These are phyloP conservation scores for Podarcis muralis DNA, from an alignment of 2,113 vertebrate species.

Conservation along the genomic window DNA sequence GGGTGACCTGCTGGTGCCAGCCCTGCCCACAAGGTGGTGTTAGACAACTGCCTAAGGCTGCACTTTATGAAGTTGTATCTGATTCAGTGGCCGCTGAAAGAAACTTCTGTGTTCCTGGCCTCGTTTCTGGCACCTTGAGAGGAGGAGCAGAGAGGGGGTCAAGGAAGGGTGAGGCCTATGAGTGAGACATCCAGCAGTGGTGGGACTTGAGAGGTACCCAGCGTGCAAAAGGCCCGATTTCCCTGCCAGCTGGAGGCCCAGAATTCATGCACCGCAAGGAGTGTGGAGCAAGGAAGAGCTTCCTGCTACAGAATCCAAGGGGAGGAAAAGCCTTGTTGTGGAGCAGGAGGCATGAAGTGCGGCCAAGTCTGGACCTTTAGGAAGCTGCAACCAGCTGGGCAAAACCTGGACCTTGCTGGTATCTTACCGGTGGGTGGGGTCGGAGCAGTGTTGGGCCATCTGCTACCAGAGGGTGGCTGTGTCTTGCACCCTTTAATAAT, in stretches of 20 bases:
- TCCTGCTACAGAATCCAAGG: no score
- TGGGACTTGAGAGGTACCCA: not conserved
- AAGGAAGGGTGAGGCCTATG: no score
- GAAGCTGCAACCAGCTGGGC: not conserved
- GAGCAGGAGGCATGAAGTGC: not conserved
- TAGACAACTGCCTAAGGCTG: not conserved
- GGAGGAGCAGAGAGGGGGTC: not conserved
- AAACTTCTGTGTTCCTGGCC: not conserved
- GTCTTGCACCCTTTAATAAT: not conserved
- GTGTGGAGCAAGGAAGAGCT: not conserved
- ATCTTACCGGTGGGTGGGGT: not conserved
- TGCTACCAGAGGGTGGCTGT: not conserved
- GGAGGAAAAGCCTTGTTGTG: not conserved
- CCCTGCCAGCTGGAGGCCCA: not conserved
- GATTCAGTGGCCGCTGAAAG: not conserved
- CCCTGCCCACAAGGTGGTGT: not conserved
- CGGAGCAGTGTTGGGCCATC: not conserved
- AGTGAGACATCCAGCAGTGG: no score
- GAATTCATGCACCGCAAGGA: no score
- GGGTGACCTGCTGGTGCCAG: not conserved
- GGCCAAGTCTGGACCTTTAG: not conserved
- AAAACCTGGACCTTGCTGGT: no score
- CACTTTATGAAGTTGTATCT: accelerated
- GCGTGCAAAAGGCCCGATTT: not conserved
- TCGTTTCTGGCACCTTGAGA: not conserved